phyloP scores from a whole-genome alignment of 2,113 vertebrate genomes.

The Grammomys surdaster region DNA sequence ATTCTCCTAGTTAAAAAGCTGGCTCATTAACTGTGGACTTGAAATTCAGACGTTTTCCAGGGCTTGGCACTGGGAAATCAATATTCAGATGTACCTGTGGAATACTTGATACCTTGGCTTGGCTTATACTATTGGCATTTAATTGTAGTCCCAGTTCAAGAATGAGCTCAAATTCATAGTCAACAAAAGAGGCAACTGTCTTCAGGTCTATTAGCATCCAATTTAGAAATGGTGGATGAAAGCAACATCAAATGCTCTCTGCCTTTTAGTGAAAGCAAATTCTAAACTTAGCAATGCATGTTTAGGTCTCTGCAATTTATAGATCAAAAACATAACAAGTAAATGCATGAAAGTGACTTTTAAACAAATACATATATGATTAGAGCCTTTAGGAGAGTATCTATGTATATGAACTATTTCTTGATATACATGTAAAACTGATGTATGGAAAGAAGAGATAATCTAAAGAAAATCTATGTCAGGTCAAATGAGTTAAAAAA shows the following conservation, averaged over 20 bases:
- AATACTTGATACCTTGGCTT: neutral
- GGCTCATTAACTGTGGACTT: slow-evolving; percentile 20
- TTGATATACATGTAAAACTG: neutral
- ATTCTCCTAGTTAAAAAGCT: neutral
- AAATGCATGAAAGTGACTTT: neutral
- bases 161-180: slow-evolving; percentile 12
- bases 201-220: neutral
- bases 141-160: neutral
- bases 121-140: neutral
- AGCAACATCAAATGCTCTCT: neutral
- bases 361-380: neutral
- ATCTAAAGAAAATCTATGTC: neutral
- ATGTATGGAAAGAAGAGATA: neutral
- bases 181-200: neutral
- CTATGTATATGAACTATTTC: neutral
- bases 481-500: neutral
- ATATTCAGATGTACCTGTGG: neutral
- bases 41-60: slow-evolving; percentile 3
- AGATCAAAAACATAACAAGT: neutral
- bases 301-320: neutral
- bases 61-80: neutral
- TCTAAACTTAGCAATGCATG: neutral
- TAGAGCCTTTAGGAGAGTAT: neutral
- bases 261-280: slow-evolving; percentile 6
- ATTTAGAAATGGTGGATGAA: neutral